A percentile compares a stretch with the other conserved stretches of the same genome.
phyloP scores from a whole-genome alignment of 1,140 invertebrate genomes.

The Cherax destructor region DNA sequence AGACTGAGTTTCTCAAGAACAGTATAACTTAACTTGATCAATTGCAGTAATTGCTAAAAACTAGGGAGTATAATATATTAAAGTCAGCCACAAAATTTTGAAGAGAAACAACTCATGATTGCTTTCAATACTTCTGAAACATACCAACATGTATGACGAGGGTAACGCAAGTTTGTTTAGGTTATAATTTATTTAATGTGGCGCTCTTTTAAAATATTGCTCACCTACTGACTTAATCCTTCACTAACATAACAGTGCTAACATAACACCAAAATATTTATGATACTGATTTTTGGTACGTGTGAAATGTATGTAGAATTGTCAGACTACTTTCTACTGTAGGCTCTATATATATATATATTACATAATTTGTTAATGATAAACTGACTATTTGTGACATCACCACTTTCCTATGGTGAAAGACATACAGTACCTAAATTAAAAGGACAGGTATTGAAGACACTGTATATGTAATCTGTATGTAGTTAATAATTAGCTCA shows the following conservation, averaged over 20 bases:
- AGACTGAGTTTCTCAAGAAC: background rate
- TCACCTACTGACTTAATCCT: slow-evolving; percentile 5
- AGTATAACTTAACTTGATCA: background rate
- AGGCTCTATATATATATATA: slow-evolving; percentile 16
- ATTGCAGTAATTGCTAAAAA: background rate
- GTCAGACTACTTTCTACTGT: slow-evolving; percentile 24
- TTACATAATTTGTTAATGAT: slow-evolving; percentile 16
- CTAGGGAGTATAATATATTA: slow-evolving; percentile 9
- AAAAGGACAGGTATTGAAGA: slow-evolving; percentile 15
- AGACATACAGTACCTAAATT: background rate
- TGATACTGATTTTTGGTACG: slow-evolving; percentile 30
- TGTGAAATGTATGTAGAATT: slow-evolving; percentile 10
- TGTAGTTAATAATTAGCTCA: slow-evolving; percentile 7
- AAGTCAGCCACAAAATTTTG: slow-evolving; percentile 19
- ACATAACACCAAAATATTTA: slow-evolving; percentile 26
- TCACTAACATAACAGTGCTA: slow-evolving; percentile 37
- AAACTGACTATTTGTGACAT: slow-evolving; percentile 40
- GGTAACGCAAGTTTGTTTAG: background rate
- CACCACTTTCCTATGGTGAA: slow-evolving; percentile 6
- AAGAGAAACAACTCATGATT: background rate
- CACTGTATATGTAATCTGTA: slow-evolving; percentile 20
- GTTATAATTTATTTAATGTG: background rate
- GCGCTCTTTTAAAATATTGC: slow-evolving; percentile 22
- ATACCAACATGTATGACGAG: background rate
- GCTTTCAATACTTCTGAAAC: background rate